Evolutionary conservation across 2,797 vertebrate genomes (phyloP).

Genomic region (Phrynocephalus forsythii): DNA sequence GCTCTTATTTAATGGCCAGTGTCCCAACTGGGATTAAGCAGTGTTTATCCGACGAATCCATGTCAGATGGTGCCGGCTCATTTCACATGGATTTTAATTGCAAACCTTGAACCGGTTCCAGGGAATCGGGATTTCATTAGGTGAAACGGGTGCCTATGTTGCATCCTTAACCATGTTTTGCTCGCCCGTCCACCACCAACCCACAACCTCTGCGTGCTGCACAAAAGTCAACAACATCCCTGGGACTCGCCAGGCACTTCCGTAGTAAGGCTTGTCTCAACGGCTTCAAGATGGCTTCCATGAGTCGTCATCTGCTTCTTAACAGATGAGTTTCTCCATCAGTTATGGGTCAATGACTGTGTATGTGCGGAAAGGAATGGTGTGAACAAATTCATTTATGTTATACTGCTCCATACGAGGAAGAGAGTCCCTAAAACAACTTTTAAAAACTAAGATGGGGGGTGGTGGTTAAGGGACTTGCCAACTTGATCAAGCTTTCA

Average conservation of each 20-base stretch:
- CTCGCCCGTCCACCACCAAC: accelerated
- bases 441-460: too few species aligned
- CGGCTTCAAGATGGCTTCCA: neutral
- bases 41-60: slow-evolving; percentile 52
- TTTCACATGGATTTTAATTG: slow-evolving; percentile 39
- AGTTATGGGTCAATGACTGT: too few species aligned
- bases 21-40: slow-evolving; percentile 54
- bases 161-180: neutral
- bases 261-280: too few species aligned
- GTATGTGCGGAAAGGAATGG: neutral
- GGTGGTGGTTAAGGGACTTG: too few species aligned
- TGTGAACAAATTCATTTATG: too few species aligned
- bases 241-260: slow-evolving; percentile 43
- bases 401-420: neutral
- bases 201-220: too few species aligned
- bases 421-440: neutral
- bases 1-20: slow-evolving; percentile 49
- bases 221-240: slow-evolving; percentile 9
- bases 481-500: too few species aligned
- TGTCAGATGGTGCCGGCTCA: slow-evolving; percentile 47
- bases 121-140: slow-evolving; percentile 50
- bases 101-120: slow-evolving; percentile 42
- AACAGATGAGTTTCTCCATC: neutral
- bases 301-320: too few species aligned
- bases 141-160: slow-evolving; percentile 39